A percentile compares a stretch with the other conserved stretches of the same genome.
phyloP scores from a whole-genome alignment of 1,140 invertebrate species.

The Dreissena rostriformis region DNA sequence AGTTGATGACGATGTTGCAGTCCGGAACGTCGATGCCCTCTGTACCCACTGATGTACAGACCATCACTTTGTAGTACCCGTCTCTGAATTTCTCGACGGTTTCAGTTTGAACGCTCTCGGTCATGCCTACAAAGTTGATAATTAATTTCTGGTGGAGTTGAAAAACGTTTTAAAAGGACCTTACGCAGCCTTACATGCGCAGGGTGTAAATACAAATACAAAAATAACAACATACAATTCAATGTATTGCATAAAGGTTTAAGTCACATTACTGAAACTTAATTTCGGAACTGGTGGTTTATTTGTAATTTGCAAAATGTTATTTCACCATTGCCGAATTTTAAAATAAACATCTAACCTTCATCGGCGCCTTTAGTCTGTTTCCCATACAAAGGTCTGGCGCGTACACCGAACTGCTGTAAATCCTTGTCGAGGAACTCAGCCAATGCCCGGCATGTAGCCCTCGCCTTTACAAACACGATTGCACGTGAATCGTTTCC shows the following conservation, averaged over 20 bases:
- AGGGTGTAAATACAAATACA: background rate
- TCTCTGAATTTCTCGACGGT: slow-evolving; percentile 53
- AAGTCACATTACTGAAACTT: background rate
- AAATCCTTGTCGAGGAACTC: background rate
- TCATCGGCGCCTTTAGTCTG: background rate
- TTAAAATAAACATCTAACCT: background rate
- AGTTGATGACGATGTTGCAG: slow-evolving; percentile 80
- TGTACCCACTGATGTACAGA: slow-evolving; percentile 79
- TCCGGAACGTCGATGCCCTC: slow-evolving; percentile 79
- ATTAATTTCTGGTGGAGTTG: background rate
- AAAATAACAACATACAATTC: background rate
- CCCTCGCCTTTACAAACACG: slow-evolving; percentile 17
- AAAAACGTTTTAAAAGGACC: background rate
- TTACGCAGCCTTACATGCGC: background rate
- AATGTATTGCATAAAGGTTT: background rate
- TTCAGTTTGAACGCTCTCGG: slow-evolving; percentile 57
- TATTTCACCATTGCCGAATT: too few species aligned
- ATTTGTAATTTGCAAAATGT: too few species aligned
- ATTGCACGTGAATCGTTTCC: slow-evolving; percentile 2
- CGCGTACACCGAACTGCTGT: background rate
- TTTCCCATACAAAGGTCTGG: background rate
- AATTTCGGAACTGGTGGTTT: too few species aligned
- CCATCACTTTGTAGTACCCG: slow-evolving; percentile 60
- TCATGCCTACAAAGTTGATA: slow-evolving; percentile 58
- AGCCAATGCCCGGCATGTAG: slow-evolving; percentile 17